Conservation (phyloP, 2,113 vertebrate genomes). For the Bettongia penicillata region DNA sequence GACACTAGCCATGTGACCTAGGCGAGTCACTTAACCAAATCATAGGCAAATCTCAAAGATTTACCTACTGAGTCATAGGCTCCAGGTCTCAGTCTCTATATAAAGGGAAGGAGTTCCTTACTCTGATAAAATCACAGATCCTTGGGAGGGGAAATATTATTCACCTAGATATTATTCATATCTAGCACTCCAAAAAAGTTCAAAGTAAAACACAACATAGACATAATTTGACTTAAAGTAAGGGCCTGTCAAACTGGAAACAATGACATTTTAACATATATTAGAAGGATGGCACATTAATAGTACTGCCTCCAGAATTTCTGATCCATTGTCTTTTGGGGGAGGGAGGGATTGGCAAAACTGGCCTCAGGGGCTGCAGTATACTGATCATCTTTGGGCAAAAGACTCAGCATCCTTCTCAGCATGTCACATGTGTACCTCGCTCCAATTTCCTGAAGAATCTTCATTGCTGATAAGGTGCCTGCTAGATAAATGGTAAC, state of each 20-base stretch:
- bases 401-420: neutral
- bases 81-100: neutral
- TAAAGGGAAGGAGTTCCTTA: neutral
- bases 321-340: neutral
- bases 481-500: slow-evolving; percentile 76
- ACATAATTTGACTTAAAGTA: slow-evolving; percentile 13
- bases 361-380: neutral
- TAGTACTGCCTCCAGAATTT: neutral
- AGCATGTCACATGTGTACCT: neutral
- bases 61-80: neutral
- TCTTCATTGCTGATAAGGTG: slow-evolving; percentile 70
- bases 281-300: neutral
- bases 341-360: neutral
- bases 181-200: slow-evolving; percentile 31
- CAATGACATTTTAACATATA: neutral
- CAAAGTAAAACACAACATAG: slow-evolving; percentile 57
- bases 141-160: neutral
- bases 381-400: neutral
- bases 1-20: neutral
- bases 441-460: slow-evolving; percentile 34
- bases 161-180: neutral
- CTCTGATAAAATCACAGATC: neutral
- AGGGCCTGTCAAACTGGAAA: slow-evolving; percentile 45
- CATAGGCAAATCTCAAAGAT: neutral
- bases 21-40: neutral